Conservation (phyloP, 2,113 vertebrate species). For the Mormoops blainvillei region DNA sequence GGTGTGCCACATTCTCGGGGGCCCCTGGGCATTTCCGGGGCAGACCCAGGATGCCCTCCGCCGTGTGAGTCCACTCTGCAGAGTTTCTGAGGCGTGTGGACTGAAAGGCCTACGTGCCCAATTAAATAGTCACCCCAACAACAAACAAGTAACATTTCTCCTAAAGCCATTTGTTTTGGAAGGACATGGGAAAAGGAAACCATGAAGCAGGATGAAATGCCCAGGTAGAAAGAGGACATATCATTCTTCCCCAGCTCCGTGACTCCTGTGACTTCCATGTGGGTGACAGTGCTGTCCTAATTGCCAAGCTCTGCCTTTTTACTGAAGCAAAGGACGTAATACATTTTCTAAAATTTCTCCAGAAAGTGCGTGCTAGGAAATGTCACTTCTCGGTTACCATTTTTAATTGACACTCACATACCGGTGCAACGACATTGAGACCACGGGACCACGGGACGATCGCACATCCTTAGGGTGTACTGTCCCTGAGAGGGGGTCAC, state of each 20-base stretch:
- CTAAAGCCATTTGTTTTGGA: constrained; percentile 50
- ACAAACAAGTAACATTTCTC: constrained; percentile 24
- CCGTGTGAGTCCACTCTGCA: constrained; percentile 50
- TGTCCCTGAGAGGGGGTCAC: not conserved
- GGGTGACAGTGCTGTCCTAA: not conserved
- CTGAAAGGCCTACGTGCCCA: not conserved
- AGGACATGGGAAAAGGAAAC: constrained; percentile 49
- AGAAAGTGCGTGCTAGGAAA: not conserved
- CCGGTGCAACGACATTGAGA: not conserved
- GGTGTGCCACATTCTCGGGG: not conserved
- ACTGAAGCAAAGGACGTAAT: not conserved
- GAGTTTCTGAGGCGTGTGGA: not conserved
- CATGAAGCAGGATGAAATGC: not conserved
- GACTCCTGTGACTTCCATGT: not conserved
- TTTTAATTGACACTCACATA: not conserved
- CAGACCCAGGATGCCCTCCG: not conserved
- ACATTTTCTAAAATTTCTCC: not conserved
- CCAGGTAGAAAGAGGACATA: not conserved
- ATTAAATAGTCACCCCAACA: constrained; percentile 31
- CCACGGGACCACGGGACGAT: not conserved
- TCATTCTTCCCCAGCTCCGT: not conserved
- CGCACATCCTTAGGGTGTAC: not conserved
- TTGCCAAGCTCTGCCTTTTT: not conserved
- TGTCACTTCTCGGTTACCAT: not conserved
- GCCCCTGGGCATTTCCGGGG: not conserved